Base-by-base conservation (phyloP, 1,140 invertebrate genomes). In the Bacillus rossius region DNA sequence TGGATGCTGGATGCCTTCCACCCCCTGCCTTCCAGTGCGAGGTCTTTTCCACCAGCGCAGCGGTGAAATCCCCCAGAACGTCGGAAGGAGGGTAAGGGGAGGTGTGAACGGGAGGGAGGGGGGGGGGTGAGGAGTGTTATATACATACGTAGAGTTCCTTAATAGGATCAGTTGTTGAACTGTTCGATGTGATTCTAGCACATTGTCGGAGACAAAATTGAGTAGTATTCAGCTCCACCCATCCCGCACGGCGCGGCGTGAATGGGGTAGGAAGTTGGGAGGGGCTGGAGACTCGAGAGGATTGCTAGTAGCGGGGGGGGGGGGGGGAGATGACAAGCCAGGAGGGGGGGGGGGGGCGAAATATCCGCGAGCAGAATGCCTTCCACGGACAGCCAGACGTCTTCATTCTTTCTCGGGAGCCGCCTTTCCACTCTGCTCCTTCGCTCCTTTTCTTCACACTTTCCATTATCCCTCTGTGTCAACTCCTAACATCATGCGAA, bases 131-230 rank as follows among this genome's bases (percentile, higher is more conserved):
- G 29, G 29, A 48, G 16, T 16, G 17, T 23, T 22, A 29, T 26
- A 50, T 59, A 50, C 34, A 34, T 34, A 34, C 45, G 57, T 60
- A 48, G 57, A 62, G 57, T 62, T 62, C 45, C 57, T 59, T 62
- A 62, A 62, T 62, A 62, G 61, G 61, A 62, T 62, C 61, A 59
- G 61, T 62, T 60, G 61, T 62, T 62, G 57, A 62, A 62, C 61
- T 60, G 61, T 62, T 62, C 61, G 57, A 60, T 62, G 60, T 61
- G 60, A 61, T 61, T 61, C 45, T 43, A 51, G 26, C 60, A n/a
- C n/a, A 61, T 61, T 61, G 60, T 61, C 22, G 48, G 48, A 48
- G 55, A 51, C 60, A 61, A 61, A 61, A 61, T 61, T 61, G 60
- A 58, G 60, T 45, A 55, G 60, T 49, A 61, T 61, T 58, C 60